Percentiles rank a stretch among this genome's conserved stretches.
phyloP scores from a whole-genome alignment of 2,888 invertebrate genomes.

The Parnassius smintheus region DNA sequence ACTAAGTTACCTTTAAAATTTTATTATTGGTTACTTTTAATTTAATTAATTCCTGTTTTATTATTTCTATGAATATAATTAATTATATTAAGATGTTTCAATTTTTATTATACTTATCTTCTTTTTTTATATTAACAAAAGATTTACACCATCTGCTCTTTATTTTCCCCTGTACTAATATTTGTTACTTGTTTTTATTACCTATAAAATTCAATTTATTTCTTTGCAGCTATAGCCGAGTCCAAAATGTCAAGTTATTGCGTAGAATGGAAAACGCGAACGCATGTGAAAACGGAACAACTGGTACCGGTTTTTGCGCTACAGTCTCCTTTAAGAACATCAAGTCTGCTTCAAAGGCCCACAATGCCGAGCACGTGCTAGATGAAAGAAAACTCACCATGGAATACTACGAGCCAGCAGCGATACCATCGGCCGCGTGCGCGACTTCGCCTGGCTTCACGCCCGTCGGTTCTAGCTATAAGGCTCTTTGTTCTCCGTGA shows the following conservation, averaged over 20 bases:
- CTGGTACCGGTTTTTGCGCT: constrained; percentile 87
- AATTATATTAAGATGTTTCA: not conserved
- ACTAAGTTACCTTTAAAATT: constrained; percentile 11
- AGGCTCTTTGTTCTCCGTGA: constrained; percentile 83
- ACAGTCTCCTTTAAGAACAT: constrained; percentile 98
- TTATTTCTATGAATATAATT: not conserved
- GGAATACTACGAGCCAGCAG: constrained; percentile 94
- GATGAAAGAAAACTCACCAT: constrained; percentile 93
- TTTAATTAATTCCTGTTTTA: not conserved
- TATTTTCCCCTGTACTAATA: not conserved
- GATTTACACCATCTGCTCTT: not conserved
- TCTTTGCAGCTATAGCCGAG: constrained; percentile 94
- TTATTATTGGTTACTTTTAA: not conserved
- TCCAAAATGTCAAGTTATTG: constrained; percentile 97
- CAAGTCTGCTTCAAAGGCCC: constrained; percentile 96
- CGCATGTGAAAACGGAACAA: constrained; percentile 75
- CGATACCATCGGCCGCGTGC: constrained; percentile 83
- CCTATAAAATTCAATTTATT: constrained; percentile 26
- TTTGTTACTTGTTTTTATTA: constrained; percentile 19
- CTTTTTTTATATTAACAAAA: not conserved
- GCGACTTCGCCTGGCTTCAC: constrained; percentile 79
- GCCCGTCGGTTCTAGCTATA: constrained; percentile 82
- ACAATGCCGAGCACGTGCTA: constrained; percentile 93
- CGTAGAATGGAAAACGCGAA: constrained; percentile 81
- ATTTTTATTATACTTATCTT: not conserved